Conservation (phyloP, 1,140 invertebrate species). For the Neodiprion fabricii region DNA sequence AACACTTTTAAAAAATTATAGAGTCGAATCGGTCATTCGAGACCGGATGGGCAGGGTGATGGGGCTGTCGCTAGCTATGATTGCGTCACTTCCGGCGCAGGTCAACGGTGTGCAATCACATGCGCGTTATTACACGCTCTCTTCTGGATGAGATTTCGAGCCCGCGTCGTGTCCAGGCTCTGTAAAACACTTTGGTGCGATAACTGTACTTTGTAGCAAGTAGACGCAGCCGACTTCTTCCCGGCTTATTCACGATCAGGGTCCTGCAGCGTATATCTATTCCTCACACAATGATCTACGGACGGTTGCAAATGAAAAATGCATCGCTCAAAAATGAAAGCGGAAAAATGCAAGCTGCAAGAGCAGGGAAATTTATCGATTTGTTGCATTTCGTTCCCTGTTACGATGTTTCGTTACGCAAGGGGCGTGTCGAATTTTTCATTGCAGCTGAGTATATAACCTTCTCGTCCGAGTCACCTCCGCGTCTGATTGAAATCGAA, state of each 20-base stretch:
- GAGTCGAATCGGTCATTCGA: too few relatives aligned
- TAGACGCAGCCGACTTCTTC: too few relatives aligned
- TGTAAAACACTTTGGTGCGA: too few relatives aligned
- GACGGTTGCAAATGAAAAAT: too few relatives aligned
- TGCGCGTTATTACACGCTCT: not conserved
- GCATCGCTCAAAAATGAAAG: too few relatives aligned
- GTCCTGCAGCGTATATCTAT: too few relatives aligned
- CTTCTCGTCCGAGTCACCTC: not conserved
- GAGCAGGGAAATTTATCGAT: not conserved
- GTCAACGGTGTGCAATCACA: not conserved
- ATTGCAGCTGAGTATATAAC: not conserved
- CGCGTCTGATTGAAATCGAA: not conserved
- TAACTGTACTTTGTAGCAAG: too few relatives aligned
- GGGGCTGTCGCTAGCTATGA: not conserved
- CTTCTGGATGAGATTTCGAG: not conserved
- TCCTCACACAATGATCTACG: too few relatives aligned
- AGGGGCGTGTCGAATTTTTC: not conserved
- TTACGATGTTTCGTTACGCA: not conserved
- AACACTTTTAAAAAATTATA: too few relatives aligned
- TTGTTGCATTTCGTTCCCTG: not conserved
- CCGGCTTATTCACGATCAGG: too few relatives aligned
- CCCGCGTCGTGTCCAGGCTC: not conserved
- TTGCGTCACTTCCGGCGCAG: not conserved
- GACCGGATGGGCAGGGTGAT: not conserved
- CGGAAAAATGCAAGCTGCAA: not conserved